These are phyloP conservation scores for Amia ocellicauda DNA, from an alignment of 2,113 vertebrate species.

Conservation along the genomic window DNA sequence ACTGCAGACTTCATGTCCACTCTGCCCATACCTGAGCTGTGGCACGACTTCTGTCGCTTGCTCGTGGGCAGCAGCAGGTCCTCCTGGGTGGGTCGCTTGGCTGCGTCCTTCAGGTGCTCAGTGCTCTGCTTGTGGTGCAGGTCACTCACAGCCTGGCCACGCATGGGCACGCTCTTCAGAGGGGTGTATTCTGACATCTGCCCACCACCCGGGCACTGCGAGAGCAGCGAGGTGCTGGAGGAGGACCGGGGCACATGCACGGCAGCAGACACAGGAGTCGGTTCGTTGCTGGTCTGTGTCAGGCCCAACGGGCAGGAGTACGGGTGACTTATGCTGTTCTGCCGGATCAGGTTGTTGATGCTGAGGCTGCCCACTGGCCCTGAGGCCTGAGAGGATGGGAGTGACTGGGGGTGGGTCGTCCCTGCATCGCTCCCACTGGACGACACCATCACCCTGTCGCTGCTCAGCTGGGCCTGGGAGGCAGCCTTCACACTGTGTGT, in stretches of 20 bases:
- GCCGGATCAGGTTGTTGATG: constrained; percentile 87
- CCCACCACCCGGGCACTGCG: constrained; percentile 64
- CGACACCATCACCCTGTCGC: constrained; percentile 66
- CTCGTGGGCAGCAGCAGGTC: constrained; percentile 79
- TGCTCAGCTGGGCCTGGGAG: constrained; percentile 53
- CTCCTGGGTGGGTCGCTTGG: constrained; percentile 85
- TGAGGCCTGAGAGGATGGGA: constrained; percentile 64
- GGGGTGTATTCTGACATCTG: constrained; percentile 74
- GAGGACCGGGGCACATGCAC: constrained; percentile 64
- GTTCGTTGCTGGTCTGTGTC: constrained; percentile 67
- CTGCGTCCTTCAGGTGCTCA: constrained; percentile 78
- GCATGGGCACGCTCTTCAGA: constrained; percentile 70
- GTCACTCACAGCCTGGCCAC: constrained; percentile 66
- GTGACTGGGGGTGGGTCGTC: constrained; percentile 66
- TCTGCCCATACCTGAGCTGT: constrained; percentile 51
- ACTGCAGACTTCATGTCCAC: constrained; percentile 77
- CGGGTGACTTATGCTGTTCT: constrained; percentile 71
- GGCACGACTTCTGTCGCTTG: constrained; percentile 88
- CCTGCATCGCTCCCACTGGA: constrained; percentile 60
- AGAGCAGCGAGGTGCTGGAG: constrained; percentile 64
- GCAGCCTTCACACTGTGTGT: constrained; percentile 49
- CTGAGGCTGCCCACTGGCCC: constrained; percentile 80
- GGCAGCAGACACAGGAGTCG: constrained; percentile 58
- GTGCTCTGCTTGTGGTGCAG: constrained; percentile 67
- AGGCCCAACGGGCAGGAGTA: constrained; percentile 74